Percentiles rank a stretch among this genome's conserved stretches.
phyloP scores from a whole-genome alignment of 2,797 vertebrate species.

The Leptodactylus fallax region DNA sequence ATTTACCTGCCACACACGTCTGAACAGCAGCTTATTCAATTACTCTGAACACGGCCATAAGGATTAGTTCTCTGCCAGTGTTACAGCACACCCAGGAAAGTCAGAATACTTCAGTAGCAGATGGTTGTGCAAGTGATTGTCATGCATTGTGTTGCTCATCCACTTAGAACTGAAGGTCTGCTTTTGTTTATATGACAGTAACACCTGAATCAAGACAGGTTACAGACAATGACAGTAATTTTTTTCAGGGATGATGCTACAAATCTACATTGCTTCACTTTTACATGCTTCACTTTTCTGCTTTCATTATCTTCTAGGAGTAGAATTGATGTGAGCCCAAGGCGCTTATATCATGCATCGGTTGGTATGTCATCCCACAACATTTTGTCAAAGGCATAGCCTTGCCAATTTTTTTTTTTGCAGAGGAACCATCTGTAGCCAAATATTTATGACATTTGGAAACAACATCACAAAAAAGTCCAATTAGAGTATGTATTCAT shows the following conservation, averaged over 20 bases:
- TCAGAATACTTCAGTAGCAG: conserved; percentile 38
- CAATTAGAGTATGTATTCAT: conserved; percentile 18
- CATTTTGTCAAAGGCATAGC: conserved; percentile 69
- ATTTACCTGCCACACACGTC: neutral
- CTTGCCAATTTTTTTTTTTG: conserved; percentile 69
- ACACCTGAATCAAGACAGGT: conserved; percentile 39
- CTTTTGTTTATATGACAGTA: conserved; percentile 44
- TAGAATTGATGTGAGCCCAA: conserved; percentile 67
- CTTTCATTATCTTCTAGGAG: conserved; percentile 65
- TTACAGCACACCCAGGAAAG: conserved; percentile 31
- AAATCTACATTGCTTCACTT: conserved; percentile 5
- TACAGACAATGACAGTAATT: conserved; percentile 39
- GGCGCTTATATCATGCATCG: conserved; percentile 70
- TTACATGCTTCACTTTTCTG: neutral
- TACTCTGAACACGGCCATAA: conserved; percentile 38
- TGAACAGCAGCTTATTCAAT: conserved; percentile 44
- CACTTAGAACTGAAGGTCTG: conserved; percentile 5
- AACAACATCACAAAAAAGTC: conserved; percentile 53
- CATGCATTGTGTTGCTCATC: conserved; percentile 27
- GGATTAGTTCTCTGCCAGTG: conserved; percentile 36
- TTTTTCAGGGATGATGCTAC: neutral
- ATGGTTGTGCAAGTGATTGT: conserved; percentile 48
- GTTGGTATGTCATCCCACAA: conserved; percentile 72
- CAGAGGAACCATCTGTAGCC: conserved; percentile 74
- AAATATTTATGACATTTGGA: conserved; percentile 66